Evolutionary conservation across 2,113 vertebrate genomes (phyloP).

Genomic region (Alethe castanea): DNA sequence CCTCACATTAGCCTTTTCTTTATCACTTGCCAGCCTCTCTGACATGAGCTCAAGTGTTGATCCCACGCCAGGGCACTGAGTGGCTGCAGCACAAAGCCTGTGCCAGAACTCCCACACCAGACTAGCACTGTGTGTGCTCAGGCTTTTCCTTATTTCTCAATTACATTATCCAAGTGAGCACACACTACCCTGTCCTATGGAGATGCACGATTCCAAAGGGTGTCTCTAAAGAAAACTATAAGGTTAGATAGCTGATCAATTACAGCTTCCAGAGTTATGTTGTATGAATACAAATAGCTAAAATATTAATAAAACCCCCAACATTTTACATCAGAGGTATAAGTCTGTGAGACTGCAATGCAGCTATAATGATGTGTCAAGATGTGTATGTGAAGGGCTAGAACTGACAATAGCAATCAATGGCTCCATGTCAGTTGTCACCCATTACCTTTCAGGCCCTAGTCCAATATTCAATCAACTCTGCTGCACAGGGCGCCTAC

Average conservation of each 20-base stretch:
- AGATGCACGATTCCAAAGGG: not conserved
- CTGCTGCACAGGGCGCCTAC: rapidly evolving
- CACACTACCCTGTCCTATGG: not conserved
- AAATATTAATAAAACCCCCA: not conserved
- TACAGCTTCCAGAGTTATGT: not conserved
- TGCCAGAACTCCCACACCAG: not conserved
- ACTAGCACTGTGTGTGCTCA: not conserved
- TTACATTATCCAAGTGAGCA: not conserved
- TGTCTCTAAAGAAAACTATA: not conserved
- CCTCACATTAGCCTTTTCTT: not conserved
- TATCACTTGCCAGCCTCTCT: constrained; percentile 4
- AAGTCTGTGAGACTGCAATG: not conserved
- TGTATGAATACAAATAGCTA: not conserved
- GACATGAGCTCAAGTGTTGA: not conserved
- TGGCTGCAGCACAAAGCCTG: not conserved
- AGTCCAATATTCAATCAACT: not conserved
- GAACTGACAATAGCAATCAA: not conserved
- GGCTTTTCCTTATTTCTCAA: not conserved
- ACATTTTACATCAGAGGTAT: not conserved
- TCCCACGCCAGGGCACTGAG: not conserved
- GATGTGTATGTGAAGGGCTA: not conserved
- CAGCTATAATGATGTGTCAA: not conserved
- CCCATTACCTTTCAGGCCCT: not conserved
- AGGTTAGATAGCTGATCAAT: not conserved
- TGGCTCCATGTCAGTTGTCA: not conserved